phyloP scores from a whole-genome alignment of 1,140 invertebrate genomes.

The Dreissena polymorpha region DNA sequence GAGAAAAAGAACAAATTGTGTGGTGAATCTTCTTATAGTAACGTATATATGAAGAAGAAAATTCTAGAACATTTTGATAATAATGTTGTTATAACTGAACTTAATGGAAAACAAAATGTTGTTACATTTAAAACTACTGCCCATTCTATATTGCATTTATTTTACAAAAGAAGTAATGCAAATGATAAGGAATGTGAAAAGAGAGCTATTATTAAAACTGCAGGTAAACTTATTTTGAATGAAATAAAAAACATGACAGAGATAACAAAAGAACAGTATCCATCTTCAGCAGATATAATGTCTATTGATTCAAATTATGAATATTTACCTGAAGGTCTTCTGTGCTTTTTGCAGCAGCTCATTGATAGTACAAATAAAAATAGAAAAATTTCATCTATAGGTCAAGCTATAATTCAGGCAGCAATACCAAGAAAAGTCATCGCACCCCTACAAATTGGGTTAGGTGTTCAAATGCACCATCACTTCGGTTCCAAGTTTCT shows the following conservation, averaged over 20 bases:
- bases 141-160: conserved; percentile 42
- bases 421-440: conserved; percentile 46
- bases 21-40: conserved; percentile 42
- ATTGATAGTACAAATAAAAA: conserved; percentile 18
- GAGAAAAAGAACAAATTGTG: conserved; percentile 38
- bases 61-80: conserved; percentile 51
- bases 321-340: background rate
- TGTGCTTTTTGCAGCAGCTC: background rate
- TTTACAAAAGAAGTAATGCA: conserved; percentile 15
- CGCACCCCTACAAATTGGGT: conserved; percentile 54
- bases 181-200: conserved; percentile 5
- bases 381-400: conserved; percentile 52
- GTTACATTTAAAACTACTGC: conserved; percentile 39
- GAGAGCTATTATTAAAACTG: conserved; percentile 36
- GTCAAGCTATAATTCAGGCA: conserved; percentile 63
- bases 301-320: conserved; percentile 1
- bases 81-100: conserved; percentile 33
- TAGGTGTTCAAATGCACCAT: conserved; percentile 59
- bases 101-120: conserved; percentile 54
- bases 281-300: conserved; percentile 4
- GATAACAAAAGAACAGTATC: conserved; percentile 24
- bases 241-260: conserved; percentile 38
- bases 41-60: conserved; percentile 57
- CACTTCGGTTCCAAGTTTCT: conserved; percentile 58
- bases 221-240: conserved; percentile 44